Evolutionary conservation across 2,888 invertebrate species (phyloP).

Genomic region (Artemia sp.): DNA sequence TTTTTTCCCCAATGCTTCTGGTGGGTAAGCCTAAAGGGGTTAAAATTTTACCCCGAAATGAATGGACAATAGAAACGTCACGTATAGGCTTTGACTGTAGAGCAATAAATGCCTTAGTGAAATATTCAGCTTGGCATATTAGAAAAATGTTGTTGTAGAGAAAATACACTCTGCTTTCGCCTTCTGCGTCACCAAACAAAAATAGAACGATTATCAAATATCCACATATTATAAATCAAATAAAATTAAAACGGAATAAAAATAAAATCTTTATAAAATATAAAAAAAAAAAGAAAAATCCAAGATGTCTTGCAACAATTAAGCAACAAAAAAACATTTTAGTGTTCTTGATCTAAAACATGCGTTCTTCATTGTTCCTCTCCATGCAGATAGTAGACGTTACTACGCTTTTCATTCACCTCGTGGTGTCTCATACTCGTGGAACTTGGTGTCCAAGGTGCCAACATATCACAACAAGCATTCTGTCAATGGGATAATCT

Average conservation of each 20-base stretch:
- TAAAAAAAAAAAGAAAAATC: no score
- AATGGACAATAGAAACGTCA: neutral
- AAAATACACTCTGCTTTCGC: no score
- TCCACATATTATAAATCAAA: no score
- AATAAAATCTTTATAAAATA: no score
- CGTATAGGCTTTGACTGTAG: neutral
- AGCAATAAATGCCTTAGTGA: neutral
- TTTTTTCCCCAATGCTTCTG: neutral
- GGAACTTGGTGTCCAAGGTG: neutral
- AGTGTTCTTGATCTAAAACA: neutral
- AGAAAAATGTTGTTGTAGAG: no score
- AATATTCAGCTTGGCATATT: neutral
- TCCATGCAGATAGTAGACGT: neutral
- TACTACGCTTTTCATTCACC: conserved; percentile 6
- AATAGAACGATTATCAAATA: no score
- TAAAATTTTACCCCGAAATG: neutral
- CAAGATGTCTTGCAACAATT: neutral
- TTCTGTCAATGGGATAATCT: neutral
- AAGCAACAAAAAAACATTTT: neutral
- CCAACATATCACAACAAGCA: neutral
- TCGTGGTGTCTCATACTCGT: neutral
- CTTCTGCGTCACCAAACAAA: no score
- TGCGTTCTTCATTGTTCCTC: neutral
- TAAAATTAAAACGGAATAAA: no score
- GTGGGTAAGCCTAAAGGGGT: neutral